These are phyloP conservation scores for Onychomys leucogaster DNA, from an alignment of 2,797 vertebrate species.

Conservation along the genomic window DNA sequence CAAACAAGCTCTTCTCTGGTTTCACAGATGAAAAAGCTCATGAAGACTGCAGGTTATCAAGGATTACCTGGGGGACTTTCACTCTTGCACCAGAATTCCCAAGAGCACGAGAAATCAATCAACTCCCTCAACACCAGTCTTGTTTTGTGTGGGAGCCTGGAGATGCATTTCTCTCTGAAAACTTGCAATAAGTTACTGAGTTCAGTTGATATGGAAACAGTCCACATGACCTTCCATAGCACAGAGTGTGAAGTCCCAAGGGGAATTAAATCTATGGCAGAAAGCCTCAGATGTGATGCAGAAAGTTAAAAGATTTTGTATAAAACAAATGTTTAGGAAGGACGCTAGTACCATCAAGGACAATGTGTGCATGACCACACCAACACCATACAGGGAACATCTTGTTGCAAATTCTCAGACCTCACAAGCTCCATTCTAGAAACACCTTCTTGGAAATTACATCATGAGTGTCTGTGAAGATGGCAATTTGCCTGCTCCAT, in stretches of 20 bases:
- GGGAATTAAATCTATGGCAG: not conserved
- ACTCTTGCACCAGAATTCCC: conserved; percentile 26
- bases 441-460: not conserved
- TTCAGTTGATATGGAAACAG: not conserved
- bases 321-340: not conserved
- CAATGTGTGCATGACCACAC: not conserved
- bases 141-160: not conserved
- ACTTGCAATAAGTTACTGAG: conserved; percentile 35
- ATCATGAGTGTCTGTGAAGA: not conserved
- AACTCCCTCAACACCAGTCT: conserved; percentile 51
- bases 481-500: not conserved
- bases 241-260: not conserved
- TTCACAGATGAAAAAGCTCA: conserved; percentile 74
- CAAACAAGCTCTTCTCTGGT: conserved; percentile 53
- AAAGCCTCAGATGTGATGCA: not conserved
- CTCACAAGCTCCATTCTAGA: not conserved
- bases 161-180: not conserved
- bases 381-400: not conserved
- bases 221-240: not conserved
- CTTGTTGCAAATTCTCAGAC: not conserved
- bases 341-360: not conserved
- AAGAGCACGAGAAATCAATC: conserved; percentile 74
- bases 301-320: not conserved
- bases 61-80: conserved; percentile 24
- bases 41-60: conserved; percentile 36